These are phyloP conservation scores for Drosophila sucinea DNA, from an alignment of 1,140 invertebrate genomes.

Conservation along the genomic window DNA sequence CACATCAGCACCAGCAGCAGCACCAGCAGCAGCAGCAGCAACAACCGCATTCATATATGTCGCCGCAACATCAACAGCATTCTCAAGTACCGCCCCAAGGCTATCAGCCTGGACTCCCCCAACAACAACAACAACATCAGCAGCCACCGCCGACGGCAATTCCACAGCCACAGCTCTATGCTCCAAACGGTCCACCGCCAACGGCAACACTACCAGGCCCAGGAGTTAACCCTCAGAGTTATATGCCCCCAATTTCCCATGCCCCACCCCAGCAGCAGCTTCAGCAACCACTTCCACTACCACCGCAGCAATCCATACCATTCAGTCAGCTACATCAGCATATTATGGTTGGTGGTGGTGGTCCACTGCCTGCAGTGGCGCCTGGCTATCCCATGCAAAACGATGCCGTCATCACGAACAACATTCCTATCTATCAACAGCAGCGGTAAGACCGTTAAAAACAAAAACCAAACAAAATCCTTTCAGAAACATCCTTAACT, in stretches of 20 bases:
- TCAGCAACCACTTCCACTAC: not conserved
- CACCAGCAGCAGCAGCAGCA: slow-evolving; percentile 17
- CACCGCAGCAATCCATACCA: slow-evolving; percentile 43
- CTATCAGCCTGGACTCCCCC: slow-evolving; percentile 41
- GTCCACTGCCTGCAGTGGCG: slow-evolving; percentile 41
- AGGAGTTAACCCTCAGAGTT: slow-evolving; percentile 54
- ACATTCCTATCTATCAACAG: slow-evolving; percentile 83
- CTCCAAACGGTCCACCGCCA: slow-evolving; percentile 49
- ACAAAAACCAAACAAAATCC: slow-evolving; percentile 24
- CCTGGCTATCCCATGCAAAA: slow-evolving; percentile 69
- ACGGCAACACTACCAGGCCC: slow-evolving; percentile 22
- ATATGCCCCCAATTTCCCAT: slow-evolving; percentile 35
- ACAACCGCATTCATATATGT: slow-evolving; percentile 59
- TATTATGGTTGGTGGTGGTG: slow-evolving; percentile 56
- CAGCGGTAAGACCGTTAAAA: slow-evolving; percentile 80
- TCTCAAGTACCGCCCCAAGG: slow-evolving; percentile 38
- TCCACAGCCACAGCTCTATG: slow-evolving; percentile 53
- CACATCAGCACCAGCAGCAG: slow-evolving; percentile 36
- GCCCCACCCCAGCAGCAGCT: slow-evolving; percentile 29
- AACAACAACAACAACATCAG: slow-evolving; percentile 25
- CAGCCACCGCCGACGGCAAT: slow-evolving; percentile 24
- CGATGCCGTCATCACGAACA: slow-evolving; percentile 72
- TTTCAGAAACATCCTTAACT: slow-evolving; percentile 2
- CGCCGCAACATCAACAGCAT: slow-evolving; percentile 68
- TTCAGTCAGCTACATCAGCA: slow-evolving; percentile 78